A percentile compares a stretch with the other conserved stretches of the same genome.
phyloP scores from a whole-genome alignment of 2,113 vertebrate genomes.

The Salminus brasiliensis region DNA sequence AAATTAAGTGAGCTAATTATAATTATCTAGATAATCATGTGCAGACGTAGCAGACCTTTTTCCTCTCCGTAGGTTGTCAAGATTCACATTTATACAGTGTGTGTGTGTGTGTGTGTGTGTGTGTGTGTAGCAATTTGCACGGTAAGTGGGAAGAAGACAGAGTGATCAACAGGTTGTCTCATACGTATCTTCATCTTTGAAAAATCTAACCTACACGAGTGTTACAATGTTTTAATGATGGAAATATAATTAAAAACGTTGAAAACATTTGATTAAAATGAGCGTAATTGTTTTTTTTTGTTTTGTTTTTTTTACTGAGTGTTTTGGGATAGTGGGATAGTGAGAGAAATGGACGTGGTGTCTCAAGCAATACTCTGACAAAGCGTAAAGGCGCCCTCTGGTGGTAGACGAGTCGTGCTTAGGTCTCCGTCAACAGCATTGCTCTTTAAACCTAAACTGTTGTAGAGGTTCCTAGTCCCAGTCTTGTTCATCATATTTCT shows the following conservation, averaged over 20 bases:
- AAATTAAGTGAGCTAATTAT: background rate
- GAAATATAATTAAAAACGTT: too few relatives aligned
- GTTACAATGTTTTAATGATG: too few relatives aligned
- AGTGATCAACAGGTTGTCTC: too few relatives aligned
- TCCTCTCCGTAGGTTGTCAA: background rate
- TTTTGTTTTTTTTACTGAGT: too few relatives aligned
- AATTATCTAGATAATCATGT: background rate
- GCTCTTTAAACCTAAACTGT: background rate
- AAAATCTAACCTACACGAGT: too few relatives aligned
- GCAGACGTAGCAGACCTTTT: background rate
- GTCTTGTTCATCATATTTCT: too few relatives aligned
- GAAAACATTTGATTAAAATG: too few relatives aligned
- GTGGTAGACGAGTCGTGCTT: slow-evolving; percentile 24
- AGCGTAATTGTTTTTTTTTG: too few relatives aligned
- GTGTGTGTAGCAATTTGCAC: too few relatives aligned
- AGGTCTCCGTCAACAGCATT: background rate
- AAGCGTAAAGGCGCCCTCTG: slow-evolving; percentile 46
- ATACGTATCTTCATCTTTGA: too few relatives aligned
- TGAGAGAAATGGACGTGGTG: background rate
- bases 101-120: too few relatives aligned
- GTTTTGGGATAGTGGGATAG: background rate
- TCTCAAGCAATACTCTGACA: background rate
- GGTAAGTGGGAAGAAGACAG: too few relatives aligned
- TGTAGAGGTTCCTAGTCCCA: background rate
- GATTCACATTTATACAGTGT: background rate